Conservation (phyloP, 2,797 vertebrate species). For the Lacerta viridis region DNA sequence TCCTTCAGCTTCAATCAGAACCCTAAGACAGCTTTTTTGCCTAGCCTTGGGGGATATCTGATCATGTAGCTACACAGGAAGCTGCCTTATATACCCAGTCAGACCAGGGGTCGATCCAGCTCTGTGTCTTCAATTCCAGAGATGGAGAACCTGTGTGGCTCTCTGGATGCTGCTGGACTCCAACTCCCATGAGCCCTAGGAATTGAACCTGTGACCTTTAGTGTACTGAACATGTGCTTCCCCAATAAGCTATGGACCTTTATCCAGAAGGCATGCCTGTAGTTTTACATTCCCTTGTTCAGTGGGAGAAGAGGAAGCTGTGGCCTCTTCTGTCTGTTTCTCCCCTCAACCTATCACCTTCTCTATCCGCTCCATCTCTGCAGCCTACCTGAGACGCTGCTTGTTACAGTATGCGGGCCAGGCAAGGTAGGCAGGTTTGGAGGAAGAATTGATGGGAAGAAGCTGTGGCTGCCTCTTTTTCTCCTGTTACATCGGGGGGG, state of each 20-base stretch:
- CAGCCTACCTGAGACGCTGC: background rate
- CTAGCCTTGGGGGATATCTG: background rate
- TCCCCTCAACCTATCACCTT: background rate
- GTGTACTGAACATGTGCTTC: too few species aligned
- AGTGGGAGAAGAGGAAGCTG: background rate
- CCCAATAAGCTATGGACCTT: too few species aligned
- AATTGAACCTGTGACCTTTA: background rate
- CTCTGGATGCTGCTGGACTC: background rate
- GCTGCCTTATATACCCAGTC: background rate
- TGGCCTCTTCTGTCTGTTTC: background rate
- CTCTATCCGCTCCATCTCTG: background rate
- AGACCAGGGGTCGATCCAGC: background rate
- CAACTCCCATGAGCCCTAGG: background rate
- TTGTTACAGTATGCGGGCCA: background rate
- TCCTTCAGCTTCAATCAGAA: background rate
- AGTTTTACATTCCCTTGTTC: background rate
- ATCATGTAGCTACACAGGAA: background rate
- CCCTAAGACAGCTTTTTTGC: background rate
- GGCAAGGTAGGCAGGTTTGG: background rate
- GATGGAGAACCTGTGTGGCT: background rate
- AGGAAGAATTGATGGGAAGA: background rate
- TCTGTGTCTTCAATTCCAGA: background rate
- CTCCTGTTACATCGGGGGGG: background rate
- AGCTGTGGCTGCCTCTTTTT: background rate
- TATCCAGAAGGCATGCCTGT: background rate